These are phyloP conservation scores for Pithys albifrons DNA, from an alignment of 2,113 vertebrate genomes.

Conservation along the genomic window DNA sequence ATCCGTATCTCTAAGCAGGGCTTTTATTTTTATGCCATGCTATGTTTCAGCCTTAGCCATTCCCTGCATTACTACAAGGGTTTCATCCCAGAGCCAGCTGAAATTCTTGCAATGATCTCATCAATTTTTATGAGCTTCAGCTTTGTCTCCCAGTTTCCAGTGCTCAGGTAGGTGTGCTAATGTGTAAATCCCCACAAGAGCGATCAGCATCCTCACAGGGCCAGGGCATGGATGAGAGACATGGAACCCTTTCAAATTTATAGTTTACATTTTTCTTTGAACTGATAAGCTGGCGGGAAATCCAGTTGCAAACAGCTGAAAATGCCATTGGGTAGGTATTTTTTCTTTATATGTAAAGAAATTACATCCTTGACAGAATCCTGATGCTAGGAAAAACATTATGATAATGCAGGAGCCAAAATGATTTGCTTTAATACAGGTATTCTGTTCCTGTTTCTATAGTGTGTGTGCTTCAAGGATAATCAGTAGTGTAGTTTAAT, in stretches of 20 bases:
- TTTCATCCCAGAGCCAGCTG: neutral
- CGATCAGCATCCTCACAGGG: rapidly evolving
- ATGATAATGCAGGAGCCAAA: neutral
- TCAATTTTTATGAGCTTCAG: neutral
- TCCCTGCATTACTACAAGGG: rapidly evolving
- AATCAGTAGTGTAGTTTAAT: neutral
- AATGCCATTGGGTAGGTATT: neutral
- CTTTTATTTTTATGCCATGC: neutral
- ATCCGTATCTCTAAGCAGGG: neutral
- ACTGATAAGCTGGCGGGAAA: neutral
- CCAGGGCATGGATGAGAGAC: neutral
- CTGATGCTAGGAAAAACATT: neutral
- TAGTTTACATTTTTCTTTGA: neutral
- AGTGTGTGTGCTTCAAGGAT: neutral
- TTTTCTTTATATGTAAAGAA: neutral
- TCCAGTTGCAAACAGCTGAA: neutral
- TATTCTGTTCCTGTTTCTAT: neutral
- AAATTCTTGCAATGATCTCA: neutral
- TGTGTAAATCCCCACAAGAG: neutral
- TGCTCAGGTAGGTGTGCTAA: neutral
- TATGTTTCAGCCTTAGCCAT: neutral
- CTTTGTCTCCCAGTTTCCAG: neutral
- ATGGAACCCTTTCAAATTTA: neutral
- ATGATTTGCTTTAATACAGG: neutral
- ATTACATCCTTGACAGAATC: neutral